Evolutionary conservation across 2,113 vertebrate species (phyloP).

Genomic region (Pachycephala philippinensis): DNA sequence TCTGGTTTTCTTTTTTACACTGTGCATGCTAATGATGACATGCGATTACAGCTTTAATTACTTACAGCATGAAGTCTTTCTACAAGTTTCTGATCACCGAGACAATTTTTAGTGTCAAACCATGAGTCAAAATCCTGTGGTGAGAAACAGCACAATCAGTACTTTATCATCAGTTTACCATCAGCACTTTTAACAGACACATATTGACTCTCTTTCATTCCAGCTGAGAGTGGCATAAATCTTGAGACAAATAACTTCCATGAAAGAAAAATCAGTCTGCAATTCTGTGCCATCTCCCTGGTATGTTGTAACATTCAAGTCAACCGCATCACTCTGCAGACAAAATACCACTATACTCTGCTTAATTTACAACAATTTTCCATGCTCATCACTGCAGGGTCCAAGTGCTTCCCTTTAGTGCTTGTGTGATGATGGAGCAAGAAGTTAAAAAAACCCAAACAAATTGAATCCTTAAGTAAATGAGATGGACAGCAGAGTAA

Average conservation of each 20-base stretch:
- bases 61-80: constrained; percentile 89
- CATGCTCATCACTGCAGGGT: not conserved
- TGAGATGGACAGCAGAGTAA: not conserved
- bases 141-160: not conserved
- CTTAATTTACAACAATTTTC: not conserved
- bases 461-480: not conserved
- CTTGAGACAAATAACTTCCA: not conserved
- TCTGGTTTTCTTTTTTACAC: not conserved
- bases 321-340: not conserved
- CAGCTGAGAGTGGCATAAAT: not conserved
- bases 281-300: not conserved
- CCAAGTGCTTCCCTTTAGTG: not conserved
- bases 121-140: constrained; percentile 89
- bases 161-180: not conserved
- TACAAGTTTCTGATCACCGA: constrained; percentile 89
- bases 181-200: not conserved
- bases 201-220: not conserved
- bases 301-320: fast-evolving
- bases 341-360: not conserved
- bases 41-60: constrained; percentile 30
- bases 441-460: not conserved
- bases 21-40: not conserved
- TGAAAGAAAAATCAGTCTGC: not conserved
- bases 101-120: constrained; percentile 92
- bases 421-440: not conserved